These are phyloP conservation scores for Pipistrellus kuhlii DNA, from an alignment of 2,797 vertebrate genomes.

Conservation along the genomic window DNA sequence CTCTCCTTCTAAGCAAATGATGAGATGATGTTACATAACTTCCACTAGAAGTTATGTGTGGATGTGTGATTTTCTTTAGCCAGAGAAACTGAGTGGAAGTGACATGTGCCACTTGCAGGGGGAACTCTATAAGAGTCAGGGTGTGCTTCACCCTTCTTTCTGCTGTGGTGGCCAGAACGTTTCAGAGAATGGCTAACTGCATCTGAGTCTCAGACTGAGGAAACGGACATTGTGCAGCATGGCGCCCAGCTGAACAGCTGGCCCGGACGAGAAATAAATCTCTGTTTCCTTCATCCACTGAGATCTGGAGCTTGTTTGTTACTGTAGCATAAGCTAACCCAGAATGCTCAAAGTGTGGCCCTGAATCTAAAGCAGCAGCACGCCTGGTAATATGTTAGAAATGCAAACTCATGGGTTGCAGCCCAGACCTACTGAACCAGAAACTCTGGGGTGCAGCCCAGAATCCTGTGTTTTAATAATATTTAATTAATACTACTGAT, in stretches of 20 bases:
- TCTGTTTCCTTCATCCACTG: not conserved
- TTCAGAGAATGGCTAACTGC: constrained; percentile 8
- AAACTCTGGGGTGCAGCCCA: not conserved
- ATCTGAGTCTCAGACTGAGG: not conserved
- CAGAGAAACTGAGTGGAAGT: not conserved
- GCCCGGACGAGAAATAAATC: not conserved
- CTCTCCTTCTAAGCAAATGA: not conserved
- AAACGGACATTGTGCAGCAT: not conserved
- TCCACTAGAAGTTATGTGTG: not conserved
- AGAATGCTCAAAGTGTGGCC: not conserved
- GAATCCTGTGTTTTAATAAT: not conserved
- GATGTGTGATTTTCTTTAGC: not conserved
- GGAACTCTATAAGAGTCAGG: not conserved
- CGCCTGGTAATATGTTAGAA: not conserved
- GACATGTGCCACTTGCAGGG: not conserved
- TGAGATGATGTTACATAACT: not conserved
- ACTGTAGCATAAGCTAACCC: not conserved
- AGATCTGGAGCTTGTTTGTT: not conserved
- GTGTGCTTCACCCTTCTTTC: not conserved
- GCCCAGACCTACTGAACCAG: not conserved
- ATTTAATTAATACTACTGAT: not conserved
- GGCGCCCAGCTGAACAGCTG: not conserved
- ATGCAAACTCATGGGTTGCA: not conserved
- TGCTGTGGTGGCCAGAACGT: not conserved
- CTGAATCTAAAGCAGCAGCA: not conserved